Base-by-base conservation (phyloP, 2,888 invertebrate species). In the Tinea semifulvella region DNA sequence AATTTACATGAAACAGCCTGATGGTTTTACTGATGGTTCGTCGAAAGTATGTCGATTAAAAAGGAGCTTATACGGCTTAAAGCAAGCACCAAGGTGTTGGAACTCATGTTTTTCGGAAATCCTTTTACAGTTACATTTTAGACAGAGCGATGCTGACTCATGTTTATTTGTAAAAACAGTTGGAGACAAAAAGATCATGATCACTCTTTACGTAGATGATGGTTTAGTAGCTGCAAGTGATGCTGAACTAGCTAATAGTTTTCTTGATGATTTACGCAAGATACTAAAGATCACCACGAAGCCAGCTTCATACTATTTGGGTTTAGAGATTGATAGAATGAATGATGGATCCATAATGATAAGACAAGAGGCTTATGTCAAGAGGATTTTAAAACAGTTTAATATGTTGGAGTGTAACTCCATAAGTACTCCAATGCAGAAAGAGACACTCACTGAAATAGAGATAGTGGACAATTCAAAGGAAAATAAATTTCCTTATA, bases 201-300 rank as follows among this genome's bases (percentile, higher is more conserved):
- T 43, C 10, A 25, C 31, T 43, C 19, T 46, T 13, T 42, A 46
- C 14, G 42, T 46, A 8, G 46, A 46, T 26, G 46, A 46, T 13
- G 46, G 42, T 17, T 18, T 46, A 10, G 25, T 42, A n/a, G 46
- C 46, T 5, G 42, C 46, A 18, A 17, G 42, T n/a, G 36, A 46
- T 11, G 7, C 20, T 10, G 13, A 46, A 11, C 2, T 36, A n/a
- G 42, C 42, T 14, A 17, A 46, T 6, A 10, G 11, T 10, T 42
- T 46, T 19, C 18, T 46, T 2, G 18, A 31, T 3, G 36, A 36
- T 22, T 18, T 46, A 8, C 17, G 8, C 2, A 5, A 20, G 11
- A 5, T 7, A 11, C 6, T 45, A 16, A 40, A 40, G 8, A 39
- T 45, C 5, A 40, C 31, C 5, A 17, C 26, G 4, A 46, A 42